Evolutionary conservation across 2,797 vertebrate species (phyloP).

Genomic region (Sebastes cheni): DNA sequence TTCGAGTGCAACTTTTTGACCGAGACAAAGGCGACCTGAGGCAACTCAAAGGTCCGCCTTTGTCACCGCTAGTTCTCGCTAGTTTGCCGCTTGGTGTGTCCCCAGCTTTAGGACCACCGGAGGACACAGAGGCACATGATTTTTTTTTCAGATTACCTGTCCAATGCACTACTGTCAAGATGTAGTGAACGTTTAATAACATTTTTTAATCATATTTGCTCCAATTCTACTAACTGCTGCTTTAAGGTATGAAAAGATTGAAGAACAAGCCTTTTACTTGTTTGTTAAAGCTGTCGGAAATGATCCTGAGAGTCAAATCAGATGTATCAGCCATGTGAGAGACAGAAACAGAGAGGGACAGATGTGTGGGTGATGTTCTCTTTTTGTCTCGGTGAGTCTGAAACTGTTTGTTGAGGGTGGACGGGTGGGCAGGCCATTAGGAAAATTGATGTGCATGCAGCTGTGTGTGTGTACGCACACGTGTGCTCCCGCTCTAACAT

Average conservation of each 20-base stretch:
- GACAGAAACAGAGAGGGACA: conserved; percentile 21
- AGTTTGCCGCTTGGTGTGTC: too few species aligned
- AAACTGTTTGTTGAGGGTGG: conserved; percentile 55
- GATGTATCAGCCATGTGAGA: background rate
- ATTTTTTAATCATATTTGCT: fast-evolving
- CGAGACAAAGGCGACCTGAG: too few species aligned
- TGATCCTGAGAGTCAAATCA: background rate
- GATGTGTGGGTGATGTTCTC: conserved; percentile 56
- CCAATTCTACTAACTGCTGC: too few species aligned
- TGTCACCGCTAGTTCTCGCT: fast-evolving
- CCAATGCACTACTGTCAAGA: too few species aligned
- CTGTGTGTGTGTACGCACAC: conserved; percentile 33
- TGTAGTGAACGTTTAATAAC: fast-evolving
- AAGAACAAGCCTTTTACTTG: background rate
- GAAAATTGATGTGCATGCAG: conserved; percentile 57
- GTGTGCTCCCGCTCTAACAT: conserved; percentile 62
- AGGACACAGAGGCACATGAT: too few species aligned
- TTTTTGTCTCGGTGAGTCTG: conserved; percentile 54
- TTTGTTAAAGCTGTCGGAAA: background rate
- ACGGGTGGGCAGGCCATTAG: conserved; percentile 65
- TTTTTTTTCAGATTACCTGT: too few species aligned
- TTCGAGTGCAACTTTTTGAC: too few species aligned
- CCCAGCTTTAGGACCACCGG: too few species aligned
- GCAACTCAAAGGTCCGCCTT: too few species aligned
- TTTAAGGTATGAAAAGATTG: too few species aligned